Percentiles rank a stretch among this genome's conserved stretches.
Conservation (phyloP, 2,888 invertebrate species). For the Hirtodrosophila duncani region DNA sequence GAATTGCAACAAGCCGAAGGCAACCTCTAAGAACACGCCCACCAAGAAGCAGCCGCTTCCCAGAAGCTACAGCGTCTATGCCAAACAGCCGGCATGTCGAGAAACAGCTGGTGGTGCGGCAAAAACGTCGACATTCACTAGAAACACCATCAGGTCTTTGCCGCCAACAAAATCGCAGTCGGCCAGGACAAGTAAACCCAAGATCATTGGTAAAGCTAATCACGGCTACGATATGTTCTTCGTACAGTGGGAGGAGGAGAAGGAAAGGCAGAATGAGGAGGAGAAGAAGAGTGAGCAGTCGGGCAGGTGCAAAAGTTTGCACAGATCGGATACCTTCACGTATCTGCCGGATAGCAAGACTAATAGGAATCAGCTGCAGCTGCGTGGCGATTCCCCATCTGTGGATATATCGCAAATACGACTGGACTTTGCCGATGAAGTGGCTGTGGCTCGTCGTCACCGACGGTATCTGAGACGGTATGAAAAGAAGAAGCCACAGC, state of each 20-base stretch:
- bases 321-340: no score
- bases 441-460: neutral
- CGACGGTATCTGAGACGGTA: neutral
- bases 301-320: no score
- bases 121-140: neutral
- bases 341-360: no score
- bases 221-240: conserved; percentile 5
- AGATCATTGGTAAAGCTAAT: neutral
- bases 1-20: conserved; percentile 6
- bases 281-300: neutral
- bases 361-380: no score
- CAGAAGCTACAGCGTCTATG: conserved; percentile 8
- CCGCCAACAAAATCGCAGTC: no score
- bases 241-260: neutral
- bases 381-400: no score
- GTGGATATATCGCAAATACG: no score
- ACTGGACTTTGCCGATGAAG: neutral
- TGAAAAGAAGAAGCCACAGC: no score
- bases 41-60: neutral
- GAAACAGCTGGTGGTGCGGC: no score
- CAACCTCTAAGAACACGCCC: no score
- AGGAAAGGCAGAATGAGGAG: neutral
- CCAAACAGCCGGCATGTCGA: conserved; percentile 5
- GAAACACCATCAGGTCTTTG: no score
- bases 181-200: neutral